Evolutionary conservation across 2,888 invertebrate genomes (phyloP).

Genomic region (Heliconius erato): DNA sequence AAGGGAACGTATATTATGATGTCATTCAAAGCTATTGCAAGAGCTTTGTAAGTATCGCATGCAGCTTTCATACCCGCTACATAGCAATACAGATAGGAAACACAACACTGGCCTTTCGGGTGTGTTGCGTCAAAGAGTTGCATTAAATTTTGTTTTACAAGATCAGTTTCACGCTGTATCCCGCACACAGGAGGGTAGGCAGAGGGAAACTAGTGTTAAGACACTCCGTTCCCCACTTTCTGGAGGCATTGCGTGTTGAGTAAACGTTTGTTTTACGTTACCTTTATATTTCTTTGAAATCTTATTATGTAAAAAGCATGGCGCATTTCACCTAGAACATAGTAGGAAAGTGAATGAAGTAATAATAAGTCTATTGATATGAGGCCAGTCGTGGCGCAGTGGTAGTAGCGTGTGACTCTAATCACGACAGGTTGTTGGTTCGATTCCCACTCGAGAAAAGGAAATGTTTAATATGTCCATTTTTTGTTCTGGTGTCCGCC

Average conservation of each 20-base stretch:
- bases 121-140: not conserved
- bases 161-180: no score
- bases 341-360: not conserved
- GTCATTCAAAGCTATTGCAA: constrained; percentile 2
- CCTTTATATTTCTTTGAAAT: not conserved
- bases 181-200: no score
- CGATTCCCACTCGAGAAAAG: no score
- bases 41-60: constrained; percentile 20
- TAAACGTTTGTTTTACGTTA: not conserved
- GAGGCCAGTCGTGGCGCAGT: not conserved
- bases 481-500: no score
- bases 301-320: not conserved
- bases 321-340: not conserved
- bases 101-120: constrained; percentile 11
- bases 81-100: constrained; percentile 3
- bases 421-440: no score
- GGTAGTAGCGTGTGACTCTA: no score
- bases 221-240: no score
- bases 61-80: not conserved
- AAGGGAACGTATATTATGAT: constrained; percentile 4
- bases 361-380: not conserved
- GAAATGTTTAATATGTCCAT: no score
- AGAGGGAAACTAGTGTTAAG: no score
- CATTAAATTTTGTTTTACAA: not conserved
- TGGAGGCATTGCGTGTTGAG: no score